Evolutionary conservation across 2,113 vertebrate species (phyloP).

Genomic region (Epinephelus lanceolatus): DNA sequence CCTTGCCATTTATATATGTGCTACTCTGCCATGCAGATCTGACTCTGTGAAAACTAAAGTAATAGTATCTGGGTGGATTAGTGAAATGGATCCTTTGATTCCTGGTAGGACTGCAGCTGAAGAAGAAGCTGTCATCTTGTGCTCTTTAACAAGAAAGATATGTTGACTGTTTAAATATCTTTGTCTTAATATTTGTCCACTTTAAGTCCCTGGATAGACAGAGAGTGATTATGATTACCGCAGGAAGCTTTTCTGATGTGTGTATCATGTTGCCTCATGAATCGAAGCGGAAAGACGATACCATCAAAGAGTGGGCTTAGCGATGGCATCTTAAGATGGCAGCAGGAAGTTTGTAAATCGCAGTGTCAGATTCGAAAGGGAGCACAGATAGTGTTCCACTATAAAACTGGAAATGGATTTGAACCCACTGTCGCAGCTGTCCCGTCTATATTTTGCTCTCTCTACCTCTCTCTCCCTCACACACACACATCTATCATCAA

Average conservation of each 20-base stretch:
- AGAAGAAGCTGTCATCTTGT: constrained; percentile 58
- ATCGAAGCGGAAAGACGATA: constrained; percentile 73
- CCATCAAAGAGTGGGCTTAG: constrained; percentile 75
- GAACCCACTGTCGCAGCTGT: constrained; percentile 77
- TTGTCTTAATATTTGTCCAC: constrained; percentile 65
- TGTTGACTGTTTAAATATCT: constrained; percentile 71
- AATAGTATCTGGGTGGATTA: constrained; percentile 68
- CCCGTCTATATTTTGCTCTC: constrained; percentile 64
- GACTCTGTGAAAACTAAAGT: constrained; percentile 52
- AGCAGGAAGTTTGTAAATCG: constrained; percentile 81
- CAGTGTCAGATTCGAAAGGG: constrained; percentile 67
- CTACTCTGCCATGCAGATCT: constrained; percentile 40
- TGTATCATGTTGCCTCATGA: constrained; percentile 77
- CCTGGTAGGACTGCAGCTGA: constrained; percentile 38
- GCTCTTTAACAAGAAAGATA: constrained; percentile 71
- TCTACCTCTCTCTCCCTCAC: constrained; percentile 38
- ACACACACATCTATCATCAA: constrained; percentile 70
- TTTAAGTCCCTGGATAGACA: constrained; percentile 58
- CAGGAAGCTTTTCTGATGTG: constrained; percentile 62
- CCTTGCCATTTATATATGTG: constrained; percentile 50
- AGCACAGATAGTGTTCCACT: constrained; percentile 78
- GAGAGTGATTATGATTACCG: constrained; percentile 54
- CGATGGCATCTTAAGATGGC: constrained; percentile 76
- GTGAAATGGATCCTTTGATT: constrained; percentile 62
- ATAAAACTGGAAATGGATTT: constrained; percentile 80